Evolutionary conservation across 1,140 invertebrate genomes (phyloP).

Genomic region (Saxidomus purpurata): DNA sequence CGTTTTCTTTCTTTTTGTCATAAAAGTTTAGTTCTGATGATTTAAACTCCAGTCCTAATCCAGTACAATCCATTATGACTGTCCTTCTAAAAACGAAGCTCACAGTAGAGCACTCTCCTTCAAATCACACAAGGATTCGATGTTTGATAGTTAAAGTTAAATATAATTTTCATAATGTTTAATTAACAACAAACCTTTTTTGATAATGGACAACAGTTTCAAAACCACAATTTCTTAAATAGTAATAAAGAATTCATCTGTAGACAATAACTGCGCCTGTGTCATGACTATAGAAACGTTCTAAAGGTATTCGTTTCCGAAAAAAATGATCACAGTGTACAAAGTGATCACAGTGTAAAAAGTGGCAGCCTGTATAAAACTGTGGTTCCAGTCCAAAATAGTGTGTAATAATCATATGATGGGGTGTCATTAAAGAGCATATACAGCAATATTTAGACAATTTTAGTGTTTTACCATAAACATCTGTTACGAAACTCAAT

Average conservation of each 20-base stretch:
- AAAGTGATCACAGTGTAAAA: no score
- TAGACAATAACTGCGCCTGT: constrained; percentile 39
- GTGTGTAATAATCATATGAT: no score
- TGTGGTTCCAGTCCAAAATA: no score
- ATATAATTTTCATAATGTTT: background rate
- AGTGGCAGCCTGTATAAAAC: no score
- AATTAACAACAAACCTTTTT: constrained; percentile 18
- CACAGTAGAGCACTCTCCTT: constrained; percentile 41
- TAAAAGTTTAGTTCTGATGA: constrained; percentile 43
- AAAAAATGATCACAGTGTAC: no score
- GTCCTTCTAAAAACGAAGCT: constrained; percentile 48
- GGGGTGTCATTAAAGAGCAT: no score
- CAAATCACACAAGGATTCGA: constrained; percentile 55
- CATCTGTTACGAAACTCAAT: no score
- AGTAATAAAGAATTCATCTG: constrained; percentile 28
- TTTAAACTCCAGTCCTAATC: background rate
- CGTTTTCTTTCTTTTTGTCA: constrained; percentile 29
- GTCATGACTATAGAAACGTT: constrained; percentile 36
- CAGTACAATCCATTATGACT: constrained; percentile 36
- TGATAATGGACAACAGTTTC: constrained; percentile 25
- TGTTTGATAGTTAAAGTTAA: background rate
- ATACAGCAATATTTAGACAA: no score
- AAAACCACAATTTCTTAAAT: constrained; percentile 37
- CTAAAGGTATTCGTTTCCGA: no score
- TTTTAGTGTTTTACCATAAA: no score